A percentile compares a stretch with the other conserved stretches of the same genome.
Conservation (phyloP, 2,888 invertebrate genomes). For the Archips xylosteana region DNA sequence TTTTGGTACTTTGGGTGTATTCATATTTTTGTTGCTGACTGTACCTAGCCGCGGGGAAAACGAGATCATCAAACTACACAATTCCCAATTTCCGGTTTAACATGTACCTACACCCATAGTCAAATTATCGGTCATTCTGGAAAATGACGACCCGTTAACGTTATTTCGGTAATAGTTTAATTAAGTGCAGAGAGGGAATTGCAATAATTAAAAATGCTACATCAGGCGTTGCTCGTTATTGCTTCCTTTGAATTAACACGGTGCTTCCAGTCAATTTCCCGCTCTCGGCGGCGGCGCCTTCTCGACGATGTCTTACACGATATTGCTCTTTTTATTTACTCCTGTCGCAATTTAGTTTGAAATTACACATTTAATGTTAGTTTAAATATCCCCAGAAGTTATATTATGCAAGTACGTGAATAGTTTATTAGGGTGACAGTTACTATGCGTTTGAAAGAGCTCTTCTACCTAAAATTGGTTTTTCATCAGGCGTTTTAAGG, state of each 20-base stretch:
- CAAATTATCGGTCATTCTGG: conserved; percentile 10
- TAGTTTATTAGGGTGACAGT: too few relatives aligned
- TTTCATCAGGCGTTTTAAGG: too few relatives aligned
- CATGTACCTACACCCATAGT: neutral
- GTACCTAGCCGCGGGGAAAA: neutral
- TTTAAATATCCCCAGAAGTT: neutral
- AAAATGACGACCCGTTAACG: conserved; percentile 42
- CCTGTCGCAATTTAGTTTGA: conserved; percentile 4
- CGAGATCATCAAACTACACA: conserved; percentile 17
- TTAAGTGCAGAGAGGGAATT: conserved; percentile 65
- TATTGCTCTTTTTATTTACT: conserved; percentile 35
- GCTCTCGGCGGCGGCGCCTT: conserved; percentile 24
- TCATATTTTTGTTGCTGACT: too few relatives aligned
- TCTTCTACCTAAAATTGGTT: too few relatives aligned
- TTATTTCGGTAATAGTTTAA: conserved; percentile 59
- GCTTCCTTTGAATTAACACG: conserved; percentile 72
- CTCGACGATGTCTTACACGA: conserved; percentile 22
- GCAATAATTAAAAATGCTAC: conserved; percentile 70
- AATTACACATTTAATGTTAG: neutral
- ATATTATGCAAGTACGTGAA: neutral
- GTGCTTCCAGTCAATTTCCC: conserved; percentile 73
- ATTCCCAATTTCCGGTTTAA: conserved; percentile 3
- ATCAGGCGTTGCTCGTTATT: conserved; percentile 61
- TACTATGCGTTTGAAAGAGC: too few relatives aligned
- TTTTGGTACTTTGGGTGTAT: too few relatives aligned